phyloP scores from a whole-genome alignment of 2,797 vertebrate genomes.

The Sebastolobus alascanus region DNA sequence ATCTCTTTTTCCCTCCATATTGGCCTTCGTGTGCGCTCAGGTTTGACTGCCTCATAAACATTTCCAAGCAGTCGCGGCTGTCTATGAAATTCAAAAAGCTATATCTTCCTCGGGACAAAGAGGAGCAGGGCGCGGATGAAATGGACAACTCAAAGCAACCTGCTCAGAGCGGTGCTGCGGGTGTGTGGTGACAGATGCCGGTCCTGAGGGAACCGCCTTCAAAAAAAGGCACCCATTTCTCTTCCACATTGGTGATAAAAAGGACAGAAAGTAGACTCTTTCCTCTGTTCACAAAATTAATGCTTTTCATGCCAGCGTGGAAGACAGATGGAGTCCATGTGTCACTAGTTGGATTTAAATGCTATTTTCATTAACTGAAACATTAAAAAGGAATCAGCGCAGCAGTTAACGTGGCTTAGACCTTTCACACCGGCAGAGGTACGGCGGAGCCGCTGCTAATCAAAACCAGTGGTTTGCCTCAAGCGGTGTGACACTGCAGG shows the following conservation, averaged over 20 bases:
- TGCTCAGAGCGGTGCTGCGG: slow-evolving; percentile 28
- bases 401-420: slow-evolving; percentile 37
- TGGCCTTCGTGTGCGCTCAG: slow-evolving; percentile 44
- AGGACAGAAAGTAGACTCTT: slow-evolving; percentile 21
- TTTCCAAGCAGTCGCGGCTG: slow-evolving; percentile 52
- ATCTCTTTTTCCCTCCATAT: slow-evolving; percentile 34
- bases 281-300: slow-evolving; percentile 20
- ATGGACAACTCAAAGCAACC: slow-evolving; percentile 32
- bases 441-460: slow-evolving; percentile 34
- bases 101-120: slow-evolving; percentile 53
- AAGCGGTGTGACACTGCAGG: slow-evolving; percentile 48
- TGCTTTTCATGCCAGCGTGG: slow-evolving; percentile 11
- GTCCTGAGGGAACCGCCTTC: slow-evolving; percentile 38
- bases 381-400: slow-evolving; percentile 59
- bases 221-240: slow-evolving; percentile 5
- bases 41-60: slow-evolving; percentile 46
- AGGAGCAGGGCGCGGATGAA: slow-evolving; percentile 35
- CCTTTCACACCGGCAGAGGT: slow-evolving; percentile 20
- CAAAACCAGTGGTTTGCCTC: slow-evolving; percentile 46
- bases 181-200: slow-evolving; percentile 54
- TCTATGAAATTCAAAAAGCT: slow-evolving; percentile 59
- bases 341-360: slow-evolving; percentile 50
- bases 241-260: slow-evolving; percentile 15
- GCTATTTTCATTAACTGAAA: slow-evolving; percentile 56
- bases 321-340: neutral